phyloP scores from a whole-genome alignment of 2,888 invertebrate genomes.

The Pandemis corylana region DNA sequence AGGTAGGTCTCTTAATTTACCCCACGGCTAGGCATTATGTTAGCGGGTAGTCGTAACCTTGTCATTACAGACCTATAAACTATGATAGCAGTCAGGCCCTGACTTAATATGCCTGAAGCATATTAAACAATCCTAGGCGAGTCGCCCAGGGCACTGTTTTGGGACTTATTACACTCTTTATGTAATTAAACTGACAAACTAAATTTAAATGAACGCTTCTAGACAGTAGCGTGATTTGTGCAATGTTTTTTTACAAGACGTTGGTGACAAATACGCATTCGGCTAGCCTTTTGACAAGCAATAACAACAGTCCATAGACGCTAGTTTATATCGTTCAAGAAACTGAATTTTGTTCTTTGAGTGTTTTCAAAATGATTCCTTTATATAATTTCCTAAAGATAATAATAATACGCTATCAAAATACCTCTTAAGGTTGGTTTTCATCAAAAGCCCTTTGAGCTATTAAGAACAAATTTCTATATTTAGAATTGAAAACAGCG shows the following conservation, averaged over 20 bases:
- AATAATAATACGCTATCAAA: too few relatives aligned
- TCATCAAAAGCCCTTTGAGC: background rate
- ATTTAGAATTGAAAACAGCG: background rate
- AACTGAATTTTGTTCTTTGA: too few relatives aligned
- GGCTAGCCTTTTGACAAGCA: too few relatives aligned
- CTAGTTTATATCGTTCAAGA: too few relatives aligned
- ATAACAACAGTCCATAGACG: too few relatives aligned
- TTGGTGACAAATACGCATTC: too few relatives aligned
- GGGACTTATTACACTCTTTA: background rate
- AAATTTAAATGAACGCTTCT: background rate
- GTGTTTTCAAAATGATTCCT: too few relatives aligned
- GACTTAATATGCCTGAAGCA: slow-evolving; percentile 12
- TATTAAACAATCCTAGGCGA: slow-evolving; percentile 18
- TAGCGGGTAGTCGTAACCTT: slow-evolving; percentile 15
- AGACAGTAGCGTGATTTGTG: background rate
- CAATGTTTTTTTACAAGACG: too few relatives aligned
- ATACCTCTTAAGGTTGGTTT: too few relatives aligned
- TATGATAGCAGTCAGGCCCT: slow-evolving; percentile 22
- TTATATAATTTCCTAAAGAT: too few relatives aligned
- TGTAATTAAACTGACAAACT: background rate
- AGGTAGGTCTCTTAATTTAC: slow-evolving; percentile 23
- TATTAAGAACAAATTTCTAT: background rate
- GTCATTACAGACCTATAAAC: slow-evolving; percentile 23
- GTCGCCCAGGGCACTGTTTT: background rate
- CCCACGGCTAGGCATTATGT: slow-evolving; percentile 16